A percentile compares a stretch with the other conserved stretches of the same genome.
phyloP scores from a whole-genome alignment of 2,888 invertebrate species.

The Nephrotoma appendiculata region DNA sequence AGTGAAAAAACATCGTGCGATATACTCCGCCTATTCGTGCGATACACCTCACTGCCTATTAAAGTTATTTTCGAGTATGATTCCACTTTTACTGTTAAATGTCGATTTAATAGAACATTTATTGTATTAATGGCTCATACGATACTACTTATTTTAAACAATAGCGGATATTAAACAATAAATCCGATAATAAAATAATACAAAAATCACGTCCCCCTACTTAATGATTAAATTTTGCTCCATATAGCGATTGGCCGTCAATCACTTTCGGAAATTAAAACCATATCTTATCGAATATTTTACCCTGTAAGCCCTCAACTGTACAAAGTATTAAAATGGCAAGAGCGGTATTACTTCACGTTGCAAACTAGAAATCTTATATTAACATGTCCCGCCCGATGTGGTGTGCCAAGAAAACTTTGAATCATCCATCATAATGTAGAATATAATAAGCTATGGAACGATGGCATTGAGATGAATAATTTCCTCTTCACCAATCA shows the following conservation, averaged over 20 bases:
- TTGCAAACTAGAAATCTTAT: neutral
- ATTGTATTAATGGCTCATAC: too few species aligned
- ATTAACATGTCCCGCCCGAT: too few species aligned
- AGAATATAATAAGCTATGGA: neutral
- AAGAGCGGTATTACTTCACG: neutral
- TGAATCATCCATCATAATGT: neutral
- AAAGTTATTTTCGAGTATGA: too few species aligned
- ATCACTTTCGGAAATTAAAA: neutral
- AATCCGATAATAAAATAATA: neutral
- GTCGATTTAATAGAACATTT: too few species aligned
- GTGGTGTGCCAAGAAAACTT: neutral
- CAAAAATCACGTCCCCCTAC: neutral
- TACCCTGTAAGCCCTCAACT: neutral
- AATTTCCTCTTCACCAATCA: neutral
- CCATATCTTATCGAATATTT: neutral
- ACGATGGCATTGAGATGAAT: neutral
- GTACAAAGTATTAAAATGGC: too few species aligned
- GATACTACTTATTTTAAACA: too few species aligned
- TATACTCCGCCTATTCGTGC: too few species aligned
- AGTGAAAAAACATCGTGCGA: too few species aligned
- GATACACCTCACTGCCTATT: too few species aligned
- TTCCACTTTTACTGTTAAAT: too few species aligned
- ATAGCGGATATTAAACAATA: neutral
- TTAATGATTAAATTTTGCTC: neutral
- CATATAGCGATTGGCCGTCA: neutral